Percentiles rank a stretch among this genome's conserved stretches.
phyloP scores from a whole-genome alignment of 2,888 invertebrate species.

The Diachrysia chrysitis region DNA sequence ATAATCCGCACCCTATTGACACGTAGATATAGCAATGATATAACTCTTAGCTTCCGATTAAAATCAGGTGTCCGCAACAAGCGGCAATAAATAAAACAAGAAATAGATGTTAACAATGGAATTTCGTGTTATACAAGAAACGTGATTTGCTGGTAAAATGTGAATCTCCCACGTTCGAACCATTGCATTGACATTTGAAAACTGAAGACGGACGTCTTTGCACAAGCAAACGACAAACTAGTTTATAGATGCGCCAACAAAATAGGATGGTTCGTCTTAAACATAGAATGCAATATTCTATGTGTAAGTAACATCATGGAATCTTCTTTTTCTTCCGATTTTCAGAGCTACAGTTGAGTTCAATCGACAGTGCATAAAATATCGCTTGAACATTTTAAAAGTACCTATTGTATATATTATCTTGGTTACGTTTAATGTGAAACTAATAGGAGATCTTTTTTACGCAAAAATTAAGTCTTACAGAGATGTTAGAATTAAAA shows the following conservation, averaged over 20 bases:
- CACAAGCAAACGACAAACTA: conserved; percentile 18
- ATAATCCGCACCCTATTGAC: no score
- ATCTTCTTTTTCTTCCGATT: not conserved
- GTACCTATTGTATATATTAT: no score
- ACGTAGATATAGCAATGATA: conserved; percentile 23
- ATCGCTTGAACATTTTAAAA: not conserved
- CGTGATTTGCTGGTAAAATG: conserved; percentile 74
- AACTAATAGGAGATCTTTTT: no score
- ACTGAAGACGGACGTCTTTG: conserved; percentile 66
- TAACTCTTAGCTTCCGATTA: conserved; percentile 32
- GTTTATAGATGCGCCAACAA: conserved; percentile 3
- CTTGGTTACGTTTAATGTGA: no score
- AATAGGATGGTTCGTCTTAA: conserved; percentile 3
- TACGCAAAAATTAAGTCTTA: no score
- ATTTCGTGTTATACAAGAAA: conserved; percentile 57
- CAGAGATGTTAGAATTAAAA: not conserved
- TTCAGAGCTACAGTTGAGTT: not conserved
- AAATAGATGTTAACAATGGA: conserved; percentile 49
- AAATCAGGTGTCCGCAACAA: conserved; percentile 34
- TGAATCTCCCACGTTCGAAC: conserved; percentile 78
- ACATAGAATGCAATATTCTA: not conserved
- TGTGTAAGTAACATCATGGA: not conserved
- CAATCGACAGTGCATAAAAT: not conserved
- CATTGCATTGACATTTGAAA: conserved; percentile 83
- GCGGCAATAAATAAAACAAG: conserved; percentile 52